Conservation (phyloP, 1,140 invertebrate genomes). For the Tetramorium alpestre region DNA sequence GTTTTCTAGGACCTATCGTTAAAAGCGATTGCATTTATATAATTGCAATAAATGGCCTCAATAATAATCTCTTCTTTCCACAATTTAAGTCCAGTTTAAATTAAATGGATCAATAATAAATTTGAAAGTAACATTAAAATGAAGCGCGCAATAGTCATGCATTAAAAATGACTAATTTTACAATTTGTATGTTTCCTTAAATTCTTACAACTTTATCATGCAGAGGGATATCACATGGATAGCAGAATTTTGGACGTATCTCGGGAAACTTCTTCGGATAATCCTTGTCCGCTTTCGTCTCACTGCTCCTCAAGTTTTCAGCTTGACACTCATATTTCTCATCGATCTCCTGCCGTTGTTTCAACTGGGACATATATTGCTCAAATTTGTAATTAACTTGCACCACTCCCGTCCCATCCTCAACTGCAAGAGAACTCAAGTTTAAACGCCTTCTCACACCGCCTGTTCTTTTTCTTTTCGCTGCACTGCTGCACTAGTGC, state of each 20-base stretch:
- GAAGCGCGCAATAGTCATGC: background rate
- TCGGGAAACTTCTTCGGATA: slow-evolving; percentile 5
- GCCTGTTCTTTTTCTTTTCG: no score
- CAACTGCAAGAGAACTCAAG: slow-evolving; percentile 1
- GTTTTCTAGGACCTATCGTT: background rate
- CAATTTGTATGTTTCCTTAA: background rate
- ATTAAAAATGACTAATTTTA: background rate
- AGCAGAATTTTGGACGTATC: slow-evolving; percentile 5
- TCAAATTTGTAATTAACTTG: slow-evolving; percentile 7
- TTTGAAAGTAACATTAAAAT: background rate
- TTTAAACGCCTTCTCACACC: background rate
- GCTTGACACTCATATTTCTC: background rate
- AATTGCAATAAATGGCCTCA: background rate
- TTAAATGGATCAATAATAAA: background rate
- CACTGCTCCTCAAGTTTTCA: background rate
- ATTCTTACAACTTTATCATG: slow-evolving; percentile 28
- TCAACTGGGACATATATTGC: background rate
- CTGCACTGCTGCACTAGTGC: no score
- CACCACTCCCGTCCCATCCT: slow-evolving; percentile 28
- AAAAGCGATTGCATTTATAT: background rate
- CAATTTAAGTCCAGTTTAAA: background rate
- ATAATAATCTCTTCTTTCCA: background rate
- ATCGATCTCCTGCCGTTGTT: slow-evolving; percentile 18
- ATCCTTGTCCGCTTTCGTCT: background rate
- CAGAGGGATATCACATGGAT: background rate